phyloP scores from a whole-genome alignment of 2,888 invertebrate species.

The Drosophila siamana region DNA sequence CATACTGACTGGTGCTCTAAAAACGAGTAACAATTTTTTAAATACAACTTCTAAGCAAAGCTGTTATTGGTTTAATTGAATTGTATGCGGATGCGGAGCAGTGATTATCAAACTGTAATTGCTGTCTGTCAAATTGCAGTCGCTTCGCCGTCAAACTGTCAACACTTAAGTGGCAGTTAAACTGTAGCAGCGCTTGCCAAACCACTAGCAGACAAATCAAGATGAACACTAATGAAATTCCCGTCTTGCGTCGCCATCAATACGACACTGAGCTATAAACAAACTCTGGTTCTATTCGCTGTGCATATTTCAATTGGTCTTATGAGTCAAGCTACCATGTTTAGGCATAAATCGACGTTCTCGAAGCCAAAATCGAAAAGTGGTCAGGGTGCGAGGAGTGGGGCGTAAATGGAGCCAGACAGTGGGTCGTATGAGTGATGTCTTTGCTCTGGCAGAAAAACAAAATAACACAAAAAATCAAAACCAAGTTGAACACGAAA shows the following conservation, averaged over 20 bases:
- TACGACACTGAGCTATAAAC: conserved; percentile 13
- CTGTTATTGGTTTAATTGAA: conserved; percentile 9
- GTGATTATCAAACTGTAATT: conserved; percentile 5
- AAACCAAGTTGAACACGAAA: conserved; percentile 14
- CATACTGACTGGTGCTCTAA: neutral
- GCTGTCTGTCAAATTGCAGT: conserved; percentile 5
- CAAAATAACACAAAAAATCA: neutral
- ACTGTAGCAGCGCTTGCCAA: conserved; percentile 35
- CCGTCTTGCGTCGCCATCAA: conserved; percentile 17
- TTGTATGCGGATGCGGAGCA: neutral
- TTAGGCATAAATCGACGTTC: conserved; percentile 61
- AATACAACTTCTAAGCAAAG: neutral
- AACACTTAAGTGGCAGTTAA: conserved; percentile 27
- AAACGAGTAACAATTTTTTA: neutral
- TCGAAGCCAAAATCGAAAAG: conserved; percentile 44
- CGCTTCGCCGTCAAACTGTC: conserved; percentile 17
- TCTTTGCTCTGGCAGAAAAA: conserved; percentile 39
- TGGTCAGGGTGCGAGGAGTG: conserved; percentile 19
- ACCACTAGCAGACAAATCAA: conserved; percentile 31
- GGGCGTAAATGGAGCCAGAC: conserved; percentile 23
- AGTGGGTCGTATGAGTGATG: conserved; percentile 69
- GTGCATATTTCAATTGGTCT: conserved; percentile 46
- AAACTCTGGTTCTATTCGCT: conserved; percentile 27
- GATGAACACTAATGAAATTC: conserved; percentile 29
- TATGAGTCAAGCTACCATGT: conserved; percentile 66